Percentiles rank a stretch among this genome's conserved stretches.
Evolutionary conservation across 2,888 invertebrate genomes (phyloP).

Genomic region (Platycnemis pennipes): DNA sequence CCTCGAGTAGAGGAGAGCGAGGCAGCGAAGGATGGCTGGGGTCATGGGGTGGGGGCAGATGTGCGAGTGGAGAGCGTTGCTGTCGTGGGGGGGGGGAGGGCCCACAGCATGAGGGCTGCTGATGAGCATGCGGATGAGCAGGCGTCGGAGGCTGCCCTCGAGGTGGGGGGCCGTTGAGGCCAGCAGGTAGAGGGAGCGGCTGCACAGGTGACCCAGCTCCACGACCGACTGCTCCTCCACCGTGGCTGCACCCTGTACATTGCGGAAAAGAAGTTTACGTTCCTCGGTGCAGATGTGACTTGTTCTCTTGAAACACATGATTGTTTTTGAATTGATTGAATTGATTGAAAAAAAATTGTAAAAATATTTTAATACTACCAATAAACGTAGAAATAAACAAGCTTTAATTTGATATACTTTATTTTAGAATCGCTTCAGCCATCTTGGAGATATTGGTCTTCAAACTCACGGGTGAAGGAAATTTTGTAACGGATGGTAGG

Average conservation of each 20-base stretch:
- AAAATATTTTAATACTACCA: too few species aligned
- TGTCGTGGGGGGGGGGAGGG: not conserved
- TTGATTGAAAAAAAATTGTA: too few species aligned
- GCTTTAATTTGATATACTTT: too few species aligned
- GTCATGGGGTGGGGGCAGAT: not conserved
- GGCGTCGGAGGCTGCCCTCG: not conserved
- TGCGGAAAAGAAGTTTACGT: too few species aligned
- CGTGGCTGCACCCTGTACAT: not conserved
- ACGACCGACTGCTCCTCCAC: not conserved
- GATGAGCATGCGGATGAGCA: constrained; percentile 30
- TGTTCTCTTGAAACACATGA: too few species aligned
- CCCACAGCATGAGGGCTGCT: not conserved
- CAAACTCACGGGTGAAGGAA: too few species aligned
- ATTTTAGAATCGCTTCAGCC: too few species aligned
- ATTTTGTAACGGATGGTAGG: too few species aligned
- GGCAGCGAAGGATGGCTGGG: constrained; percentile 38
- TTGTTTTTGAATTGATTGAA: too few species aligned
- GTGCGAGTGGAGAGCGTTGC: not conserved
- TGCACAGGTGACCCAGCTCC: constrained; percentile 47
- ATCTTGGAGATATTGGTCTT: too few species aligned
- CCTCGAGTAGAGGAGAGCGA: not conserved
- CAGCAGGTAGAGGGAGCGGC: constrained; percentile 5
- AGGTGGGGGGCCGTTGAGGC: constrained; percentile 13
- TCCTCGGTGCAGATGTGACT: too few species aligned
- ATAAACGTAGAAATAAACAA: too few species aligned